phyloP scores from a whole-genome alignment of 2,888 invertebrate genomes.

The Malthinus flaveolus region DNA sequence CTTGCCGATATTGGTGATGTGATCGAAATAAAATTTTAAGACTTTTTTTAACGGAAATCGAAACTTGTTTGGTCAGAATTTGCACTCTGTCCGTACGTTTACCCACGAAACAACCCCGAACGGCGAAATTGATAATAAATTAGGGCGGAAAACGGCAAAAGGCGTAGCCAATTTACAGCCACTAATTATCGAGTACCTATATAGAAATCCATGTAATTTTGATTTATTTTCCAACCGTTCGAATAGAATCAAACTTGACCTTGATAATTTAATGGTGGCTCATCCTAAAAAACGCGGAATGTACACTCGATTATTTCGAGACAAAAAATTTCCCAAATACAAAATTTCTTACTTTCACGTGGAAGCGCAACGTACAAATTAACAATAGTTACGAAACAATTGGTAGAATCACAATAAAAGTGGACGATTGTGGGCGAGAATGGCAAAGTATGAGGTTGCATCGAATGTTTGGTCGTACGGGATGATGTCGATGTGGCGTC shows the following conservation, averaged over 20 bases:
- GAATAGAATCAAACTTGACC: conserved; percentile 4
- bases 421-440: conserved; percentile 13
- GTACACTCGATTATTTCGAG: too few species aligned
- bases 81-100: too few species aligned
- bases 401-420: background rate
- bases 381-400: too few species aligned
- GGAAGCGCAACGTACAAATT: too few species aligned
- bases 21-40: too few species aligned
- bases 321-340: too few species aligned
- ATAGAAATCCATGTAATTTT: background rate
- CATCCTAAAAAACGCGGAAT: too few species aligned
- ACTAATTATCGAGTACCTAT: background rate
- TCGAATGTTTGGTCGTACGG: background rate
- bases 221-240: background rate
- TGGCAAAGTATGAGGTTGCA: conserved; percentile 14
- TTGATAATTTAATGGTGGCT: background rate
- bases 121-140: too few species aligned
- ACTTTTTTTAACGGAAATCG: too few species aligned
- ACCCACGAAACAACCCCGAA: too few species aligned
- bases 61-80: too few species aligned
- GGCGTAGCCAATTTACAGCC: conserved; percentile 2
- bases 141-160: background rate
- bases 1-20: too few species aligned
- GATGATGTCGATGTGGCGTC: conserved; percentile 30
- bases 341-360: background rate